phyloP scores from a whole-genome alignment of 2,888 invertebrate species.

The Petrophora chlorosata region DNA sequence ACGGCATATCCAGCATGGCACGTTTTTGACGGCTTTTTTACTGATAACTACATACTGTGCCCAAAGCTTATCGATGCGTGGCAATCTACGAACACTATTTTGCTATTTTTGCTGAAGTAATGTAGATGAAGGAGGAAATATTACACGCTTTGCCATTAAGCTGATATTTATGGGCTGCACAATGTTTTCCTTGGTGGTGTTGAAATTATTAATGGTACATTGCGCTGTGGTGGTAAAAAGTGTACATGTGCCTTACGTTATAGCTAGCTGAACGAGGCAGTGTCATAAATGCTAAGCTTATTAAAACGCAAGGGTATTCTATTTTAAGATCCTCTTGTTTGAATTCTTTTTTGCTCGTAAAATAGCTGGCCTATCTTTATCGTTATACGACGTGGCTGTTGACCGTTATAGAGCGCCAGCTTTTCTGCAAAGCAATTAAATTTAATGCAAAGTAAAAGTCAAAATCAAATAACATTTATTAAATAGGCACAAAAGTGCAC shows the following conservation, averaged over 20 bases:
- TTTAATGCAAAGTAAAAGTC: no score
- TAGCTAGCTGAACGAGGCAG: background rate
- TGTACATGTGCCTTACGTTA: slow-evolving; percentile 23
- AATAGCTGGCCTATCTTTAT: no score
- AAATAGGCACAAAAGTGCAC: no score
- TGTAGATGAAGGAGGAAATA: slow-evolving; percentile 75
- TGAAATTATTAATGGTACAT: slow-evolving; percentile 67
- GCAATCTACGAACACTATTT: slow-evolving; percentile 72
- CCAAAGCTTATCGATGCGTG: slow-evolving; percentile 59
- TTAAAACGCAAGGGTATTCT: slow-evolving; percentile 3
- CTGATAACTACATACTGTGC: background rate
- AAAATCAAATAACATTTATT: no score
- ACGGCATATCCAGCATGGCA: no score
- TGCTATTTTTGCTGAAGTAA: slow-evolving; percentile 78
- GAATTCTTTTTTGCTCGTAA: background rate
- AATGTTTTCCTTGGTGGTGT: slow-evolving; percentile 62
- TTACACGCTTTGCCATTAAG: slow-evolving; percentile 67
- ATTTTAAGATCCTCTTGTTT: background rate
- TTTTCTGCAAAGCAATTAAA: no score
- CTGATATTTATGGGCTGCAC: slow-evolving; percentile 62
- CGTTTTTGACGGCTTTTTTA: background rate
- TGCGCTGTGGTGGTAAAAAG: slow-evolving; percentile 45
- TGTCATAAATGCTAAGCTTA: slow-evolving; percentile 11
- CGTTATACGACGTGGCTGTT: no score
- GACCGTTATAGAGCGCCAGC: no score